Percentiles rank a stretch among this genome's conserved stretches.
These are phyloP conservation scores for Aethina tumida DNA, from an alignment of 1,140 invertebrate genomes.

Conservation along the genomic window DNA sequence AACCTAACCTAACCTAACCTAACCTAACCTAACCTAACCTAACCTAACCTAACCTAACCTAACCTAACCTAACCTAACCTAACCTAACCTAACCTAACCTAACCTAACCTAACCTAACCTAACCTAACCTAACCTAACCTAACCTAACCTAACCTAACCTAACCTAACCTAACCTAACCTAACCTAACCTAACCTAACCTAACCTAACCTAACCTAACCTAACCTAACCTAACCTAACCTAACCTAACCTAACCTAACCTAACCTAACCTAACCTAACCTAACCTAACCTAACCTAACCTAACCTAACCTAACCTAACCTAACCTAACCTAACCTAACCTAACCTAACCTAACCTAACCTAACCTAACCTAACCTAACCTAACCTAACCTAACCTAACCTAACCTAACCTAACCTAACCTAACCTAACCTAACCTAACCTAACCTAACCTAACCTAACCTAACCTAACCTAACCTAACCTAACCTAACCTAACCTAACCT, in stretches of 20 bases:
- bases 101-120: constrained; percentile 21
- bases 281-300: constrained; percentile 18
- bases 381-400: constrained; percentile 17
- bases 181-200: constrained; percentile 24
- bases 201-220: constrained; percentile 18
- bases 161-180: constrained; percentile 31
- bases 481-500: constrained; percentile 12
- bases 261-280: constrained; percentile 19
- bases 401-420: constrained; percentile 22
- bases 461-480: constrained; percentile 10
- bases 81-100: constrained; percentile 21
- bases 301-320: constrained; percentile 16
- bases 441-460: constrained; percentile 18
- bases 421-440: constrained; percentile 22
- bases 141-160: constrained; percentile 37
- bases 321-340: constrained; percentile 13
- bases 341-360: constrained; percentile 20
- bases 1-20: constrained; percentile 27
- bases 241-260: constrained; percentile 25
- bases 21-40: constrained; percentile 30
- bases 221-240: constrained; percentile 23
- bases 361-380: constrained; percentile 25
- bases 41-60: constrained; percentile 29
- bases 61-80: constrained; percentile 25
- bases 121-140: constrained; percentile 15